These are phyloP conservation scores for Scaptodrosophila lebanonensis DNA, from an alignment of 1,140 invertebrate genomes.

Conservation along the genomic window DNA sequence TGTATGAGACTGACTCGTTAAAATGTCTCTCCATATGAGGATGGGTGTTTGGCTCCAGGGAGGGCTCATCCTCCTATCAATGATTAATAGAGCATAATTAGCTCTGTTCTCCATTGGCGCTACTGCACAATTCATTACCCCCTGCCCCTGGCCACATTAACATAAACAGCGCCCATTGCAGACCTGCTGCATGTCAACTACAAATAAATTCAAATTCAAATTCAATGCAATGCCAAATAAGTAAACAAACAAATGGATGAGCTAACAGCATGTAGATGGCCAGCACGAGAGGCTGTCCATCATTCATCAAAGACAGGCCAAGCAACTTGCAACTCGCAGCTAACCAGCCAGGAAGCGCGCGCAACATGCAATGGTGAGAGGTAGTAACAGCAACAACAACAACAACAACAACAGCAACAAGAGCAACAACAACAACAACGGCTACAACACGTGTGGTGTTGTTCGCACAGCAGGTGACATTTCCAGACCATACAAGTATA, in stretches of 20 bases:
- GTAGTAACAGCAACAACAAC: background rate
- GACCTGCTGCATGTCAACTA: slow-evolving; percentile 37
- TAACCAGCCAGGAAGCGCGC: slow-evolving; percentile 36
- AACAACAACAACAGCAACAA: background rate
- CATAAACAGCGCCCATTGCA: background rate
- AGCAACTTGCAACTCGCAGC: slow-evolving; percentile 2
- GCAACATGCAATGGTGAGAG: slow-evolving; percentile 11
- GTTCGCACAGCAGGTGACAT: slow-evolving; percentile 75
- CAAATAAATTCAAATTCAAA: slow-evolving; percentile 53
- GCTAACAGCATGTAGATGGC: slow-evolving; percentile 10
- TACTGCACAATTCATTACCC: slow-evolving; percentile 5
- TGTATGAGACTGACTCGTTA: no score
- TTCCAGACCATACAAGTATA: slow-evolving; percentile 45
- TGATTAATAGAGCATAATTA: no score
- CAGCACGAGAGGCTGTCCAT: slow-evolving; percentile 50
- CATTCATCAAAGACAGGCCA: slow-evolving; percentile 60
- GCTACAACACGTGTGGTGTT: slow-evolving; percentile 56
- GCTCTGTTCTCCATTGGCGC: slow-evolving; percentile 26
- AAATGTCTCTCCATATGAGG: no score
- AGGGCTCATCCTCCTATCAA: no score
- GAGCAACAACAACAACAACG: slow-evolving; percentile 1
- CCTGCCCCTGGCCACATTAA: no score
- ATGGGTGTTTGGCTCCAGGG: no score
- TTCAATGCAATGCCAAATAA: background rate
- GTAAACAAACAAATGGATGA: slow-evolving; percentile 22